Base-by-base conservation (phyloP, 1,140 invertebrate genomes). In the Neuroterus valhalla region DNA sequence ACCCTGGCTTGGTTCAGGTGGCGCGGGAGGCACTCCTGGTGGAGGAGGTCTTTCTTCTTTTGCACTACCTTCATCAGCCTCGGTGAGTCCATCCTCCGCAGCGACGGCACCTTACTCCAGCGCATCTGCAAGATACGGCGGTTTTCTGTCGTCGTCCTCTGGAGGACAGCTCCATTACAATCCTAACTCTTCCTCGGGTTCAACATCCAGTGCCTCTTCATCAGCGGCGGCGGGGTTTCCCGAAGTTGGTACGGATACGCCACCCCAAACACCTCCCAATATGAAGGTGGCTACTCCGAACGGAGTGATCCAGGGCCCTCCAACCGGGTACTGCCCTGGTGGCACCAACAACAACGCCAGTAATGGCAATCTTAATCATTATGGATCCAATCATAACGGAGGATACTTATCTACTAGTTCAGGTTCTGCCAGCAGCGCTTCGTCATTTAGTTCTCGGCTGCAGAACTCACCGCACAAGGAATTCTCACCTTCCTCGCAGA, bases 181-280 rank as follows among this genome's bases (percentile, higher is more conserved):
- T 66, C 87, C 89, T 5, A 90, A 89, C 46, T 89, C 88, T 0
- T 89, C 89, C 17, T 88, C 89, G 14, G 89, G 87, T 11, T 88
- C 88, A 3, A 87, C 84, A 2, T 85, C 85, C 11, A 86, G 84
- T 72, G 86, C 85, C 46, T 87, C 91, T 68, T 90, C 91, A 44
- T 89, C 88, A 68, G 90, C 92, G 76, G 93, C 92, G 81, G 92
- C 93, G 91, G 94, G 93, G 86, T 96, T 96, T 92, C 95, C 94
- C 84, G 95, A 96, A 86, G 95, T 96, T 87, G 95, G 95, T 91
- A 96, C 96, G 78, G 96, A 96, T 88, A 97, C 96, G 75, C 96
- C 96, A 78, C 96, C 96, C 31, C 96, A 97, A 91, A 97, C 96
- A 78, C 96, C 96, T 72, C 96, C 96, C 86, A 97, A 96, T 89